Conservation (phyloP, 2,113 vertebrate genomes). For the Gymnocephalus cernua region DNA sequence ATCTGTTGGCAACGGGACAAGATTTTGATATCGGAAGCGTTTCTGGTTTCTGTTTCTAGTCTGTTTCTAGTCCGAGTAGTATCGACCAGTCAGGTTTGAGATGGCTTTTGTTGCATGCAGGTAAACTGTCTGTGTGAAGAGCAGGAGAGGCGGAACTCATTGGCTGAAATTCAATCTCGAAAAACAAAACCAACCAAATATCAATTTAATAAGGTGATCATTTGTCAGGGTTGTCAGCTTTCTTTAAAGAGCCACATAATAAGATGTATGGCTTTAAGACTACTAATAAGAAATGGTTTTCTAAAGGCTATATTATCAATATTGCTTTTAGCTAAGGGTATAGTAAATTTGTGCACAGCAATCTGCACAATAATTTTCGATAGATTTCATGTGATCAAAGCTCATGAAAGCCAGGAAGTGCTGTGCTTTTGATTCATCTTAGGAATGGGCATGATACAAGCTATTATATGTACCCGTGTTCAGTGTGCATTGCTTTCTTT, state of each 20-base stretch:
- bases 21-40: too few relatives aligned
- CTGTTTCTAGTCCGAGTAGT: too few relatives aligned
- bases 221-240: background rate
- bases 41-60: too few relatives aligned
- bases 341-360: background rate
- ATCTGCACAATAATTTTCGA: background rate
- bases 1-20: too few relatives aligned
- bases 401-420: background rate
- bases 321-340: background rate
- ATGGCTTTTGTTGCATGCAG: too few relatives aligned
- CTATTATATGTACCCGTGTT: constrained; percentile 12
- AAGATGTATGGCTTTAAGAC: background rate
- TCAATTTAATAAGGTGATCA: background rate
- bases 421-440: constrained; percentile 27
- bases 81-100: too few relatives aligned
- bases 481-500: constrained; percentile 7
- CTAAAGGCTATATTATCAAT: background rate
- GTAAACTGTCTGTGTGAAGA: too few relatives aligned
- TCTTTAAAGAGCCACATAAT: background rate
- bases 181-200: background rate
- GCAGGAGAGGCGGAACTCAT: too few relatives aligned
- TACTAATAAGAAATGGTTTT: background rate
- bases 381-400: background rate
- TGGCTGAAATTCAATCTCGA: too few relatives aligned
- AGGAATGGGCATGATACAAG: background rate